phyloP scores from a whole-genome alignment of 2,888 invertebrate species.

The Endomychus coccineus region DNA sequence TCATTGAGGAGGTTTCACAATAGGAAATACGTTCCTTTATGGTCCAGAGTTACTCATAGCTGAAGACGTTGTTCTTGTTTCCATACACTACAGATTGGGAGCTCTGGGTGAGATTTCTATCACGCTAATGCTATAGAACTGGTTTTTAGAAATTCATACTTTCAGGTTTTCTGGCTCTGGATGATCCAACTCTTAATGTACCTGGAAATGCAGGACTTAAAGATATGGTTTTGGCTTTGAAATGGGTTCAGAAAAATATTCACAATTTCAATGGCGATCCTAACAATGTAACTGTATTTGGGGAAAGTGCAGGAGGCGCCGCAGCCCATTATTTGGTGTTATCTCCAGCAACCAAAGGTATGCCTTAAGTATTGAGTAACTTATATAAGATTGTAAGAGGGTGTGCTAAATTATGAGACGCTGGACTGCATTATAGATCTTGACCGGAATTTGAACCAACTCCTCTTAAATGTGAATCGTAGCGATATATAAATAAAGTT shows the following conservation, averaged over 20 bases:
- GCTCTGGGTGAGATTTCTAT: background rate
- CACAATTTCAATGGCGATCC: slow-evolving; percentile 47
- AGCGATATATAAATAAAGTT: too few species aligned
- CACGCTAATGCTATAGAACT: background rate
- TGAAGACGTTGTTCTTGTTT: background rate
- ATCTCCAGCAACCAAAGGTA: slow-evolving; percentile 43
- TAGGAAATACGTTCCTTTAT: background rate
- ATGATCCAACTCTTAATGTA: slow-evolving; percentile 44
- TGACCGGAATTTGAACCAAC: too few species aligned
- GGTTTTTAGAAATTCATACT: too few species aligned
- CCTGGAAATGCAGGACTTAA: slow-evolving; percentile 51
- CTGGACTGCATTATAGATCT: too few species aligned
- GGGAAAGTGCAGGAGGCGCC: slow-evolving; percentile 49
- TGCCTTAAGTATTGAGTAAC: too few species aligned
- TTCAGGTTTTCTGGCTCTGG: slow-evolving; percentile 46
- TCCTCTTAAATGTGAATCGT: too few species aligned
- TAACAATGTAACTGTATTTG: slow-evolving; percentile 48
- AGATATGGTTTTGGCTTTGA: slow-evolving; percentile 47
- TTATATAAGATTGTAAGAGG: too few species aligned
- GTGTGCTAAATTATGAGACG: too few species aligned
- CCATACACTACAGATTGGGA: background rate
- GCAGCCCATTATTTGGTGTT: slow-evolving; percentile 46
- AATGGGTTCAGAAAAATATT: slow-evolving; percentile 49
- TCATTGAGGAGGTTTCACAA: background rate
- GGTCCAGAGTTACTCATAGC: background rate